Conservation (phyloP, 2,797 vertebrate genomes). For the Mormyrus proboscirostris region DNA sequence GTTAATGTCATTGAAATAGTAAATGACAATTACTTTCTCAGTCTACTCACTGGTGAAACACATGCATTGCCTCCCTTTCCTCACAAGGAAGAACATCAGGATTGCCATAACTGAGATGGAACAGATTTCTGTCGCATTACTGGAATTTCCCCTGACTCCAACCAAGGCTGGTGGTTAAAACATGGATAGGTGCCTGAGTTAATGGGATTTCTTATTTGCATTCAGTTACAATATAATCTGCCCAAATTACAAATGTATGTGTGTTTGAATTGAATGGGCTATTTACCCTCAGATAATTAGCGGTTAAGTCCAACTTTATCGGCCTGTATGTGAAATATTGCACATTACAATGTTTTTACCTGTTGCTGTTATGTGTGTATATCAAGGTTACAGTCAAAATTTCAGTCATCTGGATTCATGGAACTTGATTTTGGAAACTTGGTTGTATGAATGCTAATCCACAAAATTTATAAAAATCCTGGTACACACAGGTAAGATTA, state of each 20-base stretch:
- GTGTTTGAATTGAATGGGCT: neutral
- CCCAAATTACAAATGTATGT: neutral
- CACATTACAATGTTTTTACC: neutral
- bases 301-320: neutral
- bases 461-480: neutral
- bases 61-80: neutral
- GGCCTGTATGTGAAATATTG: neutral
- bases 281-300: neutral
- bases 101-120: neutral
- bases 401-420: neutral
- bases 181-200: neutral
- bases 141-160: neutral
- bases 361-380: neutral
- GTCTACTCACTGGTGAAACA: neutral
- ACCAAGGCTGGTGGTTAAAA: neutral
- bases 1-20: neutral
- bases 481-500: neutral
- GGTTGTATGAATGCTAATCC: neutral
- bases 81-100: neutral
- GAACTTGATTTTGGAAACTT: neutral
- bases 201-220: neutral
- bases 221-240: neutral
- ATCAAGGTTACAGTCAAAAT: neutral
- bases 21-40: neutral
- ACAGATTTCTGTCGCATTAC: neutral